Base-by-base conservation (phyloP, 2,888 invertebrate genomes). In the Venustoraphidia nigricollis region DNA sequence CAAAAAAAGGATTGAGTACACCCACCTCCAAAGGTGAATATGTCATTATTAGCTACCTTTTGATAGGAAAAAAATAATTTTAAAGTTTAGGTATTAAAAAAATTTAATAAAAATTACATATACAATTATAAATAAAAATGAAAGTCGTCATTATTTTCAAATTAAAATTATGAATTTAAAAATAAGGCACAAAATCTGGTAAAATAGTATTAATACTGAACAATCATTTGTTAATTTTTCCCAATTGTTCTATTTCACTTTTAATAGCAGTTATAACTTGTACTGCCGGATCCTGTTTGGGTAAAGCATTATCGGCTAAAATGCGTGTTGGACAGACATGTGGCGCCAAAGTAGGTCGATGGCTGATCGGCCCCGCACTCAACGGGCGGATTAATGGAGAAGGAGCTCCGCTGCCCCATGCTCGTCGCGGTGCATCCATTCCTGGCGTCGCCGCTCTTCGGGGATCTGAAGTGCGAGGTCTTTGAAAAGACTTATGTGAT, bases 201-300 rank as follows among this genome's bases (percentile, higher is more conserved):
- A 27, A 27, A 3, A 6, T 39, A 10, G 39, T 39, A 10, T 39
- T 39, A 10, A 13, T 39, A 10, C 1, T 8, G 1, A 13, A 11
- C 10, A 39, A 27, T n/a, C 8, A 9, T 41, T 41, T n/a, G 14
- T 41, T 17, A 41, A 17, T 17, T 41, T 13, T 10, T 41, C 17
- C n/a, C 13, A 13, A 10, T 52, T 61, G 63, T 43, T 62, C 62
- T 6, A 68, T 59, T 56, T 91, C 90, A 52, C 77, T 79, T 64
- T 86, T 88, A 60, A 91, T 90, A 53, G 89, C 87, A 41, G 83
- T 79, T 57, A 91, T 89, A 34, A 90, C 72, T 0, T 89, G 88
- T 10, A 87, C 76, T 0, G 89, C 88, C 0, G 89, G 84, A 63
- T 88, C 81, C 45, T 75, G 73, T 0, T 73, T 68, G 3, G 69